Base-by-base conservation (phyloP, 1,140 invertebrate genomes). In the Leptopilina clavipes region DNA sequence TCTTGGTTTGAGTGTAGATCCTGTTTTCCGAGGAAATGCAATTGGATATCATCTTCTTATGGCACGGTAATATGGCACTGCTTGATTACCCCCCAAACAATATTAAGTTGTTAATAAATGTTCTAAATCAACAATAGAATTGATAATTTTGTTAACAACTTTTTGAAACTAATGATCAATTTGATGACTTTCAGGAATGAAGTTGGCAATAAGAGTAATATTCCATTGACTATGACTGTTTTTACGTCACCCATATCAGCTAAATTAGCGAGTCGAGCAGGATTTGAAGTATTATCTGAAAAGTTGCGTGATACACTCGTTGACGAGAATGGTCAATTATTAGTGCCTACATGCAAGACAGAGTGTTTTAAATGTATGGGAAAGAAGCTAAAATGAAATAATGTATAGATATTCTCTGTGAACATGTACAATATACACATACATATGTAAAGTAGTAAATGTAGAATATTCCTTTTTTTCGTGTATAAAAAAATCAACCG, bases 341-440 rank as follows among this genome's bases (percentile, higher is more conserved):
- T 59, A 22, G 56, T 59, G 19, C 56, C 56, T 0, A 59, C 22
- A 25, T 59, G 56, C 18, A 11, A 25, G 22, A 31, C 56, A 3
- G 56, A 22, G 25, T 59, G 18, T 25, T 59, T 59, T 25, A 59
- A 59, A 11, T 59, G 56, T 25, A 59, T 59, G 56, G 56, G 56
- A 3, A 59, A 14, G 12, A 59, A 14, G 6, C 19, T 59, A 0
- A 59, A 59, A 5, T 59, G 5, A 59, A 59, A 11, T 31, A 14
- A 14, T 48, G 14, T 48, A 48, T 12, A 48, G n/a, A 9, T 44
- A 11, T 44, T 48, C n/a, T n/a, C n/a, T n/a, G 43, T 5, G n/a
- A n/a, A n/a, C n/a, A n/a, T n/a, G n/a, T n/a, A n/a, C n/a, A n/a
- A n/a, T n/a, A n/a, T n/a, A n/a, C 1, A 44, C 1, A 1, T 11